Percentiles rank a stretch among this genome's conserved stretches.
These are phyloP conservation scores for Agraylea sexmaculata DNA, from an alignment of 1,140 invertebrate genomes.

Conservation along the genomic window DNA sequence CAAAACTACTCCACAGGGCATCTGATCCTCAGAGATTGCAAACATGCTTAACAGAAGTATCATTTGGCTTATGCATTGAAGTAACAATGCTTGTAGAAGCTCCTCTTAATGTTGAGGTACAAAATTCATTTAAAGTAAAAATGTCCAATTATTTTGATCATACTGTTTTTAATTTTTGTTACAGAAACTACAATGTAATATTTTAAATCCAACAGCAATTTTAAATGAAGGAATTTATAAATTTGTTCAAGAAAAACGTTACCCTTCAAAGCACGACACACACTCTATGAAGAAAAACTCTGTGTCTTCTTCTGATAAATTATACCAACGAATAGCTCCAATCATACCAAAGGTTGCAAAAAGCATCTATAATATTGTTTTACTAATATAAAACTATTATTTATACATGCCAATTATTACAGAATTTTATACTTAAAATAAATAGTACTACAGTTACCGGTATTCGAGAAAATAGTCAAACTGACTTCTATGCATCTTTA, in stretches of 20 bases:
- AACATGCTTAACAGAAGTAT: conserved; percentile 54
- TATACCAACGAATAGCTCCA: conserved; percentile 47
- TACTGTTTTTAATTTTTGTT: conserved; percentile 25
- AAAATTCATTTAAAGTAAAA: background rate
- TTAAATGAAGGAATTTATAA: conserved; percentile 54
- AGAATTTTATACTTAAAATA: conserved; percentile 58
- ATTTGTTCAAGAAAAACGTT: conserved; percentile 40
- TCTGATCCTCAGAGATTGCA: conserved; percentile 23
- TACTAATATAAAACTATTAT: conserved; percentile 4
- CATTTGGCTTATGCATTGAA: conserved; percentile 60
- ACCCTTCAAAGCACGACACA: conserved; percentile 21
- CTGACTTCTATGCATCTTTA: conserved; percentile 30
- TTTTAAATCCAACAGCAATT: conserved; percentile 54
- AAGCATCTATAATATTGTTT: background rate
- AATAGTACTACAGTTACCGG: conserved; percentile 55
- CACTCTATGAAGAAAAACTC: conserved; percentile 18
- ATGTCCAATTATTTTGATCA: too few species aligned
- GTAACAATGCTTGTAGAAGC: conserved; percentile 62
- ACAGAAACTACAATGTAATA: conserved; percentile 60
- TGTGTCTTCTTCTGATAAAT: conserved; percentile 21
- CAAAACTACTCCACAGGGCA: conserved; percentile 23
- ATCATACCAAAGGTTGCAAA: conserved; percentile 61
- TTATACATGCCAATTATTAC: conserved; percentile 23
- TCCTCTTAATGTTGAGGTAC: conserved; percentile 64
- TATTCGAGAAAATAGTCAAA: conserved; percentile 45